phyloP scores from a whole-genome alignment of 2,888 invertebrate species.

The Entomobrya multifasciata region DNA sequence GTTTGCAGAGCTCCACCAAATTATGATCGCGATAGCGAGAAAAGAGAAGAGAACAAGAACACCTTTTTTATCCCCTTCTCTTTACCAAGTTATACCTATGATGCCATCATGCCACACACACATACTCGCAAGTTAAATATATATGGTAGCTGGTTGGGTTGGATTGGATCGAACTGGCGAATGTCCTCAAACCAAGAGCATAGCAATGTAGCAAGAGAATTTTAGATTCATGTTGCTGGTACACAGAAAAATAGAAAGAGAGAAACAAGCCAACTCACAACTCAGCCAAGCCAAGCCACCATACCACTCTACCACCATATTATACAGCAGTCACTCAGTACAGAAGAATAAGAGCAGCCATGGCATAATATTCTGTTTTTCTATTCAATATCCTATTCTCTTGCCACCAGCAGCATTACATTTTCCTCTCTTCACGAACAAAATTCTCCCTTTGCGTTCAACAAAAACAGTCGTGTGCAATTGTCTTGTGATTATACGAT shows the following conservation, averaged over 20 bases:
- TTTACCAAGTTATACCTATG: neutral
- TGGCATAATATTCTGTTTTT: constrained; percentile 27
- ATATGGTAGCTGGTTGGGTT: constrained; percentile 36
- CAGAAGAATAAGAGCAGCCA: constrained; percentile 6
- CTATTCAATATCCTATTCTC: constrained; percentile 36
- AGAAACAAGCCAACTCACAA: neutral
- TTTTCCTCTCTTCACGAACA: constrained; percentile 56
- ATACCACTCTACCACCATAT: neutral
- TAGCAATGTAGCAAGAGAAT: constrained; percentile 25
- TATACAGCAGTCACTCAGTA: neutral
- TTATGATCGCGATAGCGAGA: neutral
- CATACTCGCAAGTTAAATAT: constrained; percentile 6
- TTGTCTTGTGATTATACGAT: too few species aligned
- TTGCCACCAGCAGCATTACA: constrained; percentile 38
- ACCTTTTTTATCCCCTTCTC: constrained; percentile 53
- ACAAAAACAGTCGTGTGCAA: neutral
- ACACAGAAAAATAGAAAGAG: neutral
- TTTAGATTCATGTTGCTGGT: constrained; percentile 1
- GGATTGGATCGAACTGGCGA: constrained; percentile 73
- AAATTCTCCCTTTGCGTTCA: constrained; percentile 63
- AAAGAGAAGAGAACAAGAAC: constrained; percentile 13
- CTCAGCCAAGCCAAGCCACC: neutral
- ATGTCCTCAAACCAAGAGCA: constrained; percentile 68
- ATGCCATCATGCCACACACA: too few species aligned
- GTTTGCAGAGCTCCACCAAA: constrained; percentile 21